A percentile compares a stretch with the other conserved stretches of the same genome.
Conservation (phyloP, 2,113 vertebrate genomes). For the Mustelus asterias region DNA sequence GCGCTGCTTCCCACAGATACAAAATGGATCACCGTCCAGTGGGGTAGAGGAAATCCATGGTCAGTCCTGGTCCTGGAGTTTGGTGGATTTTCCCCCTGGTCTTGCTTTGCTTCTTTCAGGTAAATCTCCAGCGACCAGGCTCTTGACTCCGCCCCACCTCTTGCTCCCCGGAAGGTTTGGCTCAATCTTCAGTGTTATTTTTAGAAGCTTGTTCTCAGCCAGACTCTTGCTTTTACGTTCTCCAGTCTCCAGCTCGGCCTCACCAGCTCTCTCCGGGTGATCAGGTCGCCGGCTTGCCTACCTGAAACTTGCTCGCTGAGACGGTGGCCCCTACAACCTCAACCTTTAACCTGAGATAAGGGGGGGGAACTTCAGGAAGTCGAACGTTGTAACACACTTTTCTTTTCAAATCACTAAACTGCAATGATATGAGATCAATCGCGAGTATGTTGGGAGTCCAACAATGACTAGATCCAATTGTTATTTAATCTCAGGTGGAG, state of each 20-base stretch:
- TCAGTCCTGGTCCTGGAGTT: neutral
- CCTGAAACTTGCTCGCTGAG: neutral
- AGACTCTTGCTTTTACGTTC: neutral
- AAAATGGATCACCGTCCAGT: neutral
- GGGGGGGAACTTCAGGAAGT: neutral
- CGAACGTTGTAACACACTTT: neutral
- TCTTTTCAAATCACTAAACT: too few species aligned
- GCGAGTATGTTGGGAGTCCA: neutral
- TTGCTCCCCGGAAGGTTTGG: neutral
- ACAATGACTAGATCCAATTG: neutral
- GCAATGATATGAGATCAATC: too few species aligned
- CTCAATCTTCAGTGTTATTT: neutral
- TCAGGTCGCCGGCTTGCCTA: too few species aligned
- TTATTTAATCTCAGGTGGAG: neutral
- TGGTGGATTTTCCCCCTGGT: neutral
- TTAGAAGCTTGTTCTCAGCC: neutral
- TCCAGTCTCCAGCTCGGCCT: neutral
- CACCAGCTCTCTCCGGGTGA: neutral
- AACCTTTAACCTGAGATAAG: slow-evolving; percentile 14
- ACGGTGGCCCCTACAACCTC: neutral
- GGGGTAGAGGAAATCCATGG: neutral
- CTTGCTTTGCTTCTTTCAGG: neutral
- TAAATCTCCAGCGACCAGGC: neutral
- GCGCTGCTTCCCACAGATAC: neutral
- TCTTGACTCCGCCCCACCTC: slow-evolving; percentile 2